A percentile compares a stretch with the other conserved stretches of the same genome.
phyloP scores from a whole-genome alignment of 2,797 vertebrate genomes.

The Scomberomorus guttatus region DNA sequence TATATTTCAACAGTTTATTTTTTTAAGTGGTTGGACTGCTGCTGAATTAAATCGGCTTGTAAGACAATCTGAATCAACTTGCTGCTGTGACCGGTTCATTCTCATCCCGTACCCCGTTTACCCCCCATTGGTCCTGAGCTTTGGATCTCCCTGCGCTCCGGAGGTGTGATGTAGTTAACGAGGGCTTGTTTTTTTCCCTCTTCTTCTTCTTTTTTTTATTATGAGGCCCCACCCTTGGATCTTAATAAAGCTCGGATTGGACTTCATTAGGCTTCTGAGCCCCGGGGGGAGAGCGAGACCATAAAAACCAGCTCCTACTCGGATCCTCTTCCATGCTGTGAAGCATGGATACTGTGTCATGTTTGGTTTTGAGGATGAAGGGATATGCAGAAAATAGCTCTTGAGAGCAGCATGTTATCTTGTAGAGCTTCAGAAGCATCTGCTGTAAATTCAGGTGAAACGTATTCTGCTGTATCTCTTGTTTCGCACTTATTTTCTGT shows the following conservation, averaged over 20 bases:
- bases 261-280: slow-evolving; percentile 78
- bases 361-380: slow-evolving; percentile 66
- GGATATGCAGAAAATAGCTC: slow-evolving; percentile 44
- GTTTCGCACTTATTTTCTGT: slow-evolving; percentile 23
- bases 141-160: slow-evolving; percentile 52
- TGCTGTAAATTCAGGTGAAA: slow-evolving; percentile 40
- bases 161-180: slow-evolving; percentile 71
- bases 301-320: slow-evolving; percentile 55
- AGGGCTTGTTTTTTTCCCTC: slow-evolving; percentile 36
- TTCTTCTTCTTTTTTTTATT: slow-evolving; percentile 43
- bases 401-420: slow-evolving; percentile 45
- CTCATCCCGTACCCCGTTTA: slow-evolving; percentile 1
- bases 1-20: slow-evolving; percentile 30
- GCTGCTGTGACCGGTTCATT: background rate
- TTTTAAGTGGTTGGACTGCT: slow-evolving; percentile 28
- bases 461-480: background rate
- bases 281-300: slow-evolving; percentile 61
- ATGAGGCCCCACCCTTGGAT: slow-evolving; percentile 59
- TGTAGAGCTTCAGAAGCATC: slow-evolving; percentile 43
- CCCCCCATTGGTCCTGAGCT: slow-evolving; percentile 22
- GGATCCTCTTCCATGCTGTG: slow-evolving; percentile 67
- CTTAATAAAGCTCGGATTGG: slow-evolving; percentile 78
- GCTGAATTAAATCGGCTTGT: slow-evolving; percentile 32
- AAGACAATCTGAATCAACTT: slow-evolving; percentile 33
- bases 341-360: slow-evolving; percentile 62